A percentile compares a stretch with the other conserved stretches of the same genome.
Conservation (phyloP, 2,113 vertebrate genomes). For the Otolemur garnettii region DNA sequence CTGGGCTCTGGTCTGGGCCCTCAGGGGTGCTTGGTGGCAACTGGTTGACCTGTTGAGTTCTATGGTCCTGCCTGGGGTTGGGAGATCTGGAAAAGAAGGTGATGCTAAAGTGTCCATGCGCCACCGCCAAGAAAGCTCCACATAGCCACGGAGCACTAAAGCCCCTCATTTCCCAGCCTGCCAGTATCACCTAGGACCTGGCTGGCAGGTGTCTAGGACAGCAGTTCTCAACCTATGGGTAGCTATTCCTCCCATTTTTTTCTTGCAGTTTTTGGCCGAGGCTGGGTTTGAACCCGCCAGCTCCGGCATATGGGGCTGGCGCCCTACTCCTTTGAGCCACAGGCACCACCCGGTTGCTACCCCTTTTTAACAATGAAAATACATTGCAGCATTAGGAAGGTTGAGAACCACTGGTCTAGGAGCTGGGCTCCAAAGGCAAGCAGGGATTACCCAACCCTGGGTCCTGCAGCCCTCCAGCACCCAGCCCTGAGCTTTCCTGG, state of each 20-base stretch:
- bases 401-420: background rate
- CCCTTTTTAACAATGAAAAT: too few relatives aligned
- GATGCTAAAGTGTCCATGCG: background rate
- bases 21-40: background rate
- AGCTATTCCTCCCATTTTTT: too few relatives aligned
- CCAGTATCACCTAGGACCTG: background rate
- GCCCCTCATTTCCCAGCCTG: background rate
- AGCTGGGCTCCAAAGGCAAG: background rate
- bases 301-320: too few relatives aligned
- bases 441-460: background rate
- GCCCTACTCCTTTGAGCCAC: too few relatives aligned
- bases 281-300: too few relatives aligned
- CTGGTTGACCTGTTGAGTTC: background rate
- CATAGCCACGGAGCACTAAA: background rate
- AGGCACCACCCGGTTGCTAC: too few relatives aligned
- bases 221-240: too few relatives aligned
- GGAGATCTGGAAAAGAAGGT: background rate
- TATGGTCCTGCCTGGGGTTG: background rate
- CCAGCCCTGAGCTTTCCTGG: conserved; percentile 27
- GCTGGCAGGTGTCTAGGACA: background rate
- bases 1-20: background rate
- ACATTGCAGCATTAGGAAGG: too few relatives aligned
- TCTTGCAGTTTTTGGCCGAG: too few relatives aligned
- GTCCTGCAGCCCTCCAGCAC: background rate
- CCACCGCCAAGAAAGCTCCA: background rate